These are phyloP conservation scores for Protophormia terraenovae DNA, from an alignment of 2,888 invertebrate genomes.

Conservation along the genomic window DNA sequence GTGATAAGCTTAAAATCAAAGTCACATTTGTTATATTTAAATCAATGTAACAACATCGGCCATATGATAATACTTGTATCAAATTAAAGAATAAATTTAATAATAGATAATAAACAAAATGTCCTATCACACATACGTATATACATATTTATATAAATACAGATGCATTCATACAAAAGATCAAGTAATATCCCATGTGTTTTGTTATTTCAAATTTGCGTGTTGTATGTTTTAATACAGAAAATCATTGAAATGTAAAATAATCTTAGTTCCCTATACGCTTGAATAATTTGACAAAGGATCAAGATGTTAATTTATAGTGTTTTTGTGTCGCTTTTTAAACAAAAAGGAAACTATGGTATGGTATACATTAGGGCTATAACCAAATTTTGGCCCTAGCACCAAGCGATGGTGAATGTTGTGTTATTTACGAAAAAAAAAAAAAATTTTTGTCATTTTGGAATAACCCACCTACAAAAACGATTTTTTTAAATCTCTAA, in stretches of 20 bases:
- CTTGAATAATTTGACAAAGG: constrained; percentile 78
- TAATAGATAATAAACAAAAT: neutral
- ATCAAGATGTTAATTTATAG: constrained; percentile 76
- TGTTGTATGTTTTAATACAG: neutral
- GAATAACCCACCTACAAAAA: no score
- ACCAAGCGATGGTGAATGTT: no score
- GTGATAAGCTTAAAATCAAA: neutral
- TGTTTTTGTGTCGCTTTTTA: constrained; percentile 7
- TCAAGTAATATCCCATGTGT: constrained; percentile 12
- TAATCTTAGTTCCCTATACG: constrained; percentile 68
- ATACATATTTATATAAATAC: neutral
- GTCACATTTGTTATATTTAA: neutral
- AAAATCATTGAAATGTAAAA: constrained; percentile 53
- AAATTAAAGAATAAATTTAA: neutral
- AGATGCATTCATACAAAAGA: neutral
- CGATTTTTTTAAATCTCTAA: no score
- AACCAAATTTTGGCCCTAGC: no score
- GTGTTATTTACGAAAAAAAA: no score
- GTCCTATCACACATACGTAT: neutral
- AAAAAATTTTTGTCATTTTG: no score
- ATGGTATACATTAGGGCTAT: neutral
- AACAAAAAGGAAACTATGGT: neutral
- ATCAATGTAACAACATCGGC: no score
- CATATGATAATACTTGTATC: neutral
- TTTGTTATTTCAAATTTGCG: constrained; percentile 18